Evolutionary conservation across 2,113 vertebrate species (phyloP), one percentile per base, ranked within the genome.

Genomic region (Syngnathus floridae): DNA sequence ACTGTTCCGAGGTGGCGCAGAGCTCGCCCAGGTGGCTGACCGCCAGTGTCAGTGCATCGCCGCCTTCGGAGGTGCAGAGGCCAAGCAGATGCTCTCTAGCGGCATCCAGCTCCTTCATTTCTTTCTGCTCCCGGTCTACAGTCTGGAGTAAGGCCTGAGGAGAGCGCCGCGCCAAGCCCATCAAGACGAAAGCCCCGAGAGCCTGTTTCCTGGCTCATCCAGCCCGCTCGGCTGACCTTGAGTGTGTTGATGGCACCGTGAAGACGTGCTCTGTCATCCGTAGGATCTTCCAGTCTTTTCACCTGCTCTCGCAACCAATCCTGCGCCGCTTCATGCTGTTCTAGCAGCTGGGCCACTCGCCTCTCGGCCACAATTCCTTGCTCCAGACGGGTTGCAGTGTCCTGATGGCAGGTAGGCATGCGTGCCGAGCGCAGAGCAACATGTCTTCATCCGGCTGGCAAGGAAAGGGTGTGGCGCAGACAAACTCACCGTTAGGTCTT

Each of bases 221-320:
- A 1, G 19, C 21, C 11, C n/a, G 11, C 35, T 56, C 14, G 16
- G 16, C 72, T 58, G 31, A 92, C 91, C 90, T 91, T 91, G 31
- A 92, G 79, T 2, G 88, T 91, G 80, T 87, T 90, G 61, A 86
- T 51, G 1, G 72, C 22, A 16, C 58, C 78, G 66, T 87, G 88
- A 41, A 92, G 84, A 12, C 43, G 80, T 36, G 41, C 63, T 35
- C 84, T 78, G 63, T 88, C 85, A 16, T 52, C 48, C 10, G 88
- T 84, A 46, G 83, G 71, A 3, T 72, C 22, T 31, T 57, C 70
- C 21, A 91, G 81, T 9, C 75, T 77, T 81, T 83, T 89, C 0
- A 92, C 86, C 14, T 90, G 90, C 19, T 91, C 90, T 66, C 82
- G 83, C 62, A 92, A 77, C 90, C 90, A 92, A 68, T 88, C 84